A percentile compares a stretch with the other conserved stretches of the same genome.
phyloP scores from a whole-genome alignment of 1,140 invertebrate genomes.

The Halesus radiatus region DNA sequence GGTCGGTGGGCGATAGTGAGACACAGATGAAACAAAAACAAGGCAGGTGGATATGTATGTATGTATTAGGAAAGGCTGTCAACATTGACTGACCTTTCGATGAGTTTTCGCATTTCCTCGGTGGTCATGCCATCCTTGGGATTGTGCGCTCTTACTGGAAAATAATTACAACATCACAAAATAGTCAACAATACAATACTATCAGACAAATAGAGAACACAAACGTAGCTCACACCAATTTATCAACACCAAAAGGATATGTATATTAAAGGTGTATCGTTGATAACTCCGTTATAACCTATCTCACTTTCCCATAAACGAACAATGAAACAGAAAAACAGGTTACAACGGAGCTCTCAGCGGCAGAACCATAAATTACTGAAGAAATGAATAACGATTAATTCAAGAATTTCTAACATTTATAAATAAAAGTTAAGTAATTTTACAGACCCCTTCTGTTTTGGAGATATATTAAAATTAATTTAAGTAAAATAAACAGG shows the following conservation, averaged over 20 bases:
- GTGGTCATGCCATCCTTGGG: constrained; percentile 91
- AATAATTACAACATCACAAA: constrained; percentile 69
- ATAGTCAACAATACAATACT: constrained; percentile 51
- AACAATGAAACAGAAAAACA: no score
- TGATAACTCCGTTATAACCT: no score
- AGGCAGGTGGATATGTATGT: background rate
- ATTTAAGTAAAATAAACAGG: no score
- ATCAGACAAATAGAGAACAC: constrained; percentile 19
- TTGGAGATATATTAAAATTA: no score
- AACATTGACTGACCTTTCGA: constrained; percentile 86
- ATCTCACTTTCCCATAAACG: no score
- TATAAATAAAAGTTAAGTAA: no score
- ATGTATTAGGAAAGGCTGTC: constrained; percentile 51
- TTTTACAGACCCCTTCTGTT: no score
- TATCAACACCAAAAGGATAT: background rate
- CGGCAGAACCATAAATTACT: no score
- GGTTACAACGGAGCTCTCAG: no score
- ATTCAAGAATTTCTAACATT: no score
- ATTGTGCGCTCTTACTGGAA: constrained; percentile 79
- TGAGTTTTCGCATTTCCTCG: constrained; percentile 95
- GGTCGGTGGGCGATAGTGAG: background rate
- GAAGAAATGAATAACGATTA: no score
- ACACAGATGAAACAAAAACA: constrained; percentile 6
- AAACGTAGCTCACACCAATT: background rate
- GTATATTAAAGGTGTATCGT: no score